phyloP scores from a whole-genome alignment of 92 coral and sea anemone species.

The Porites lobata region DNA sequence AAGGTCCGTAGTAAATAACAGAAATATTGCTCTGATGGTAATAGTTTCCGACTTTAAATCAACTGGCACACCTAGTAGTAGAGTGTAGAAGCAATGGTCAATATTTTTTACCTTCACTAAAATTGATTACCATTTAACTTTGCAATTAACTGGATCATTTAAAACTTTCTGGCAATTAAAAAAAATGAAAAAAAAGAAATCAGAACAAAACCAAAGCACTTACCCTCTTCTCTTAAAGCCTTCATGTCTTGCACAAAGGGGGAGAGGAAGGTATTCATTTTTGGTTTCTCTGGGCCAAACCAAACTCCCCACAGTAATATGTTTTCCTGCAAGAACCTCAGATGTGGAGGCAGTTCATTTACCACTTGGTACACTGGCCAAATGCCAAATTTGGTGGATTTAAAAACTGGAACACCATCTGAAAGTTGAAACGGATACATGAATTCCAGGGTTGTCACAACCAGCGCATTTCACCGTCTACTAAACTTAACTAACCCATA shows the following conservation, averaged over 20 bases:
- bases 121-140: too few species aligned
- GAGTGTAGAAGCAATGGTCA: too few species aligned
- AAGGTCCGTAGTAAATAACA: conserved; percentile 8
- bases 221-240: too few species aligned
- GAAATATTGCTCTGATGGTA: conserved; percentile 16
- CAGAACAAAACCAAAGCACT: too few species aligned
- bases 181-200: background rate
- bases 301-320: conserved; percentile 23
- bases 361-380: conserved; percentile 18
- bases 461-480: too few species aligned
- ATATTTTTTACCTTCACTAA: too few species aligned
- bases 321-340: background rate
- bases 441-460: too few species aligned
- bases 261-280: too few species aligned
- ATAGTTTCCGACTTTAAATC: background rate
- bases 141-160: too few species aligned
- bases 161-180: too few species aligned
- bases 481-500: too few species aligned
- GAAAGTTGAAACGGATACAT: background rate
- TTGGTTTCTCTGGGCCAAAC: conserved; percentile 34
- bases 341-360: conserved; percentile 8
- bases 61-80: background rate
- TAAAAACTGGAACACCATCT: conserved; percentile 43
- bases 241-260: too few species aligned
- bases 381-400: conserved; percentile 13